Evolutionary conservation across 1,140 invertebrate genomes (phyloP).

Genomic region (Orchestia grillus): DNA sequence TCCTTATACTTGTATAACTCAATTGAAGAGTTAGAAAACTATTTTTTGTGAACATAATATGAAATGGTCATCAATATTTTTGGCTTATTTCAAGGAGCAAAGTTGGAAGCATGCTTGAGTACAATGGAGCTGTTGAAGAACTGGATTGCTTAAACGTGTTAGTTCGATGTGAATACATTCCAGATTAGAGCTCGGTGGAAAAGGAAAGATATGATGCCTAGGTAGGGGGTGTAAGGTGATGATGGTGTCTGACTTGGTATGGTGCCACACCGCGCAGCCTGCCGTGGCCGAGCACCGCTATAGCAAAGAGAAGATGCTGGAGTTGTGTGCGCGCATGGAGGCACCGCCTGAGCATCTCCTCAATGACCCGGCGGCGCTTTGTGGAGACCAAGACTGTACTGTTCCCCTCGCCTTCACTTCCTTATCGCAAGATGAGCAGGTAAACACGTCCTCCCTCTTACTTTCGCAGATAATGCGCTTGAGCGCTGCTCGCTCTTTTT

Average conservation of each 20-base stretch:
- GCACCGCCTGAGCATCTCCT: conserved; percentile 35
- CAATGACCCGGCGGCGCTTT: conserved; percentile 21
- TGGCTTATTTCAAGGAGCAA: background rate
- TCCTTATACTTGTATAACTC: background rate
- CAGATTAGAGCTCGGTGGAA: background rate
- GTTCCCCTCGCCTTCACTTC: conserved; percentile 43
- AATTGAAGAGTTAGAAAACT: background rate
- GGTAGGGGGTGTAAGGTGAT: background rate
- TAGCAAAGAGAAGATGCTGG: conserved; percentile 55
- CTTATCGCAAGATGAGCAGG: conserved; percentile 49
- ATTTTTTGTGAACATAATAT: background rate
- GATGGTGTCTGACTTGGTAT: background rate
- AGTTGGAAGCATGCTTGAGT: background rate
- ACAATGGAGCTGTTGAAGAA: background rate
- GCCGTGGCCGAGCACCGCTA: conserved; percentile 53
- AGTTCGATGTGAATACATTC: background rate
- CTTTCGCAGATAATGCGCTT: background rate
- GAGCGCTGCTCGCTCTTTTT: background rate
- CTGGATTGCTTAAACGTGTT: background rate
- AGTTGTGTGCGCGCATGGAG: conserved; percentile 47
- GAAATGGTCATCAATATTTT: background rate
- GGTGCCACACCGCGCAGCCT: conserved; percentile 25
- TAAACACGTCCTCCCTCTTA: background rate
- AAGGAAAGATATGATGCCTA: background rate
- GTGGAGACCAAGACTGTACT: conserved; percentile 38